Percentiles rank a stretch among this genome's conserved stretches.
Evolutionary conservation across 2,888 invertebrate genomes (phyloP).

Genomic region (Lathronympha strigana): DNA sequence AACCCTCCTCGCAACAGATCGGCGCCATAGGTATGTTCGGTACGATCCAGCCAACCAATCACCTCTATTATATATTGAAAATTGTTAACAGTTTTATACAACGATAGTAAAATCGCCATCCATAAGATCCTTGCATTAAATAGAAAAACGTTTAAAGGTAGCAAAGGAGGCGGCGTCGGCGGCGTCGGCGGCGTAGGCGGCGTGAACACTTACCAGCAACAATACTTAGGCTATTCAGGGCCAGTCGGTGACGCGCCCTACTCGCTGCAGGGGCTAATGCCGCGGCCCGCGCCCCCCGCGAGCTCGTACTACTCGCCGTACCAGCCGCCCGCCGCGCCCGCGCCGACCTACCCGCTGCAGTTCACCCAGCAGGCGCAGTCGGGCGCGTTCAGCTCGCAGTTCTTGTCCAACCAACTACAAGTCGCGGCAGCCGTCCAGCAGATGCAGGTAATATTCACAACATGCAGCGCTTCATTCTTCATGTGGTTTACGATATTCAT

Average conservation of each 20-base stretch:
- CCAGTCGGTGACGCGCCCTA: constrained; percentile 77
- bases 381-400: constrained; percentile 77
- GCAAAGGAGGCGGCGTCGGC: constrained; percentile 72
- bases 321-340: constrained; percentile 81
- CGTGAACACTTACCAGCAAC: constrained; percentile 79
- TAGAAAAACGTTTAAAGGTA: constrained; percentile 54
- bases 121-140: neutral
- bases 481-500: no score
- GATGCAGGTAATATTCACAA: constrained; percentile 67
- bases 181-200: constrained; percentile 74
- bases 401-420: constrained; percentile 76
- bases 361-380: constrained; percentile 85
- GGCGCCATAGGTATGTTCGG: constrained; percentile 89
- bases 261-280: constrained; percentile 75
- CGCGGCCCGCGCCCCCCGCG: constrained; percentile 77
- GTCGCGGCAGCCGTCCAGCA: constrained; percentile 79
- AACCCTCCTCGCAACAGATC: constrained; percentile 91
- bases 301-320: constrained; percentile 80
- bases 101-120: no score
- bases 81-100: no score
- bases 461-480: neutral
- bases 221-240: constrained; percentile 77
- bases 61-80: no score
- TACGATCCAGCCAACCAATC: constrained; percentile 8
- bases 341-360: constrained; percentile 85